Conservation (phyloP, 2,797 vertebrate genomes). For the Cyclura pinguis region DNA sequence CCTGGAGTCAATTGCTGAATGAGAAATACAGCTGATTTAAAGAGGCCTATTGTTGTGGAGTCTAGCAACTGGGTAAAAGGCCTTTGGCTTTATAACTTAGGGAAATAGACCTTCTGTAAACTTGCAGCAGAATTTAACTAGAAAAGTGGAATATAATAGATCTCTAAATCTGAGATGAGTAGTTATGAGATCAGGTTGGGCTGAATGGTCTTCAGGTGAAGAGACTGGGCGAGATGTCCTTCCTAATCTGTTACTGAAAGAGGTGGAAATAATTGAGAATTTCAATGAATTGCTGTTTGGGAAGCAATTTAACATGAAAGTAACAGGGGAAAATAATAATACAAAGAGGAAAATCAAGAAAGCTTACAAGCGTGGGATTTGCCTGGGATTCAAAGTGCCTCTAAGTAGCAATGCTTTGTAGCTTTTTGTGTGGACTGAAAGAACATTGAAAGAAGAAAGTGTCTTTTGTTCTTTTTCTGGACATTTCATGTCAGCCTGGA, state of each 20-base stretch:
- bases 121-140: not conserved
- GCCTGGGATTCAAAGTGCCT: not conserved
- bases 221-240: not conserved
- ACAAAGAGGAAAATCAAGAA: not conserved
- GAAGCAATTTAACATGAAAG: not conserved
- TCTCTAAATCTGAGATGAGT: not conserved
- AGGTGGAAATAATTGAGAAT: not conserved
- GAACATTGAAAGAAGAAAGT: not conserved
- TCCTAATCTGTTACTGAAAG: not conserved
- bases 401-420: not conserved
- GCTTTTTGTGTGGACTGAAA: not conserved
- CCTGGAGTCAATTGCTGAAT: no score
- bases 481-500: not conserved
- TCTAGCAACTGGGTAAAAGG: no score
- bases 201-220: not conserved
- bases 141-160: not conserved
- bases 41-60: no score
- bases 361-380: not conserved
- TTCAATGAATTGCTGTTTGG: not conserved
- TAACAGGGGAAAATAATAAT: no score
- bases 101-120: not conserved
- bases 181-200: not conserved
- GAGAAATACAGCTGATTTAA: no score
- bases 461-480: not conserved
- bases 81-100: not conserved